Evolutionary conservation across 2,113 vertebrate genomes (phyloP).

Genomic region (Chaetodon auriga): DNA sequence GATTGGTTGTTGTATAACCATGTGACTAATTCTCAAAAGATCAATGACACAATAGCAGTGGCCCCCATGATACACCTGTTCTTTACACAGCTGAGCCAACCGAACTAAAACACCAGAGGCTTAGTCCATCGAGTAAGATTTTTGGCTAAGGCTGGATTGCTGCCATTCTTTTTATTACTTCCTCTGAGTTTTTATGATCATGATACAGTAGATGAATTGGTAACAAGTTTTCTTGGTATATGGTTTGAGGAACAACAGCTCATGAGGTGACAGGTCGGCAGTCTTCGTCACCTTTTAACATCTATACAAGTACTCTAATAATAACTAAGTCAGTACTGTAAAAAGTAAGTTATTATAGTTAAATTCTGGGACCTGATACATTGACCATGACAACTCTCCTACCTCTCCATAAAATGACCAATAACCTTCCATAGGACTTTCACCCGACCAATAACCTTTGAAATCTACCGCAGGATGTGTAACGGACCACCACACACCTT

Average conservation of each 20-base stretch:
- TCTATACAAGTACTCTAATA: conserved; percentile 1
- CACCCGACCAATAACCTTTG: conserved; percentile 44
- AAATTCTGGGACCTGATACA: conserved; percentile 60
- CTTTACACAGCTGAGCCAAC: conserved; percentile 7
- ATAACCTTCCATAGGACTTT: conserved; percentile 41
- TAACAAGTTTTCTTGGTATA: neutral
- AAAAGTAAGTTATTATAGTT: conserved; percentile 15
- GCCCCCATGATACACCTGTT: conserved; percentile 7
- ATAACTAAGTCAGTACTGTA: conserved; percentile 23
- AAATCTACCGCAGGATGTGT: neutral
- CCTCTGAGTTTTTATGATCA: neutral
- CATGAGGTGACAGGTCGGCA: neutral
- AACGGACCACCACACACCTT: conserved; percentile 16
- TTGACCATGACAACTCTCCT: conserved; percentile 79
- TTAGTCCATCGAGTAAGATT: neutral
- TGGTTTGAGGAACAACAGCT: conserved; percentile 40
- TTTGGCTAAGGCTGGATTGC: neutral
- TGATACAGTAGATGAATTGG: conserved; percentile 1
- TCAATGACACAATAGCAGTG: neutral
- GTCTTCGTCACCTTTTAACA: neutral
- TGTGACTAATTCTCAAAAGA: neutral
- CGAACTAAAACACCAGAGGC: conserved; percentile 1
- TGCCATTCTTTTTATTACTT: neutral
- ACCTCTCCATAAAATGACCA: conserved; percentile 79
- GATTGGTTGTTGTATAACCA: conserved; percentile 9